These are phyloP conservation scores for Atta texana DNA, from an alignment of 1,140 invertebrate species.

Conservation along the genomic window DNA sequence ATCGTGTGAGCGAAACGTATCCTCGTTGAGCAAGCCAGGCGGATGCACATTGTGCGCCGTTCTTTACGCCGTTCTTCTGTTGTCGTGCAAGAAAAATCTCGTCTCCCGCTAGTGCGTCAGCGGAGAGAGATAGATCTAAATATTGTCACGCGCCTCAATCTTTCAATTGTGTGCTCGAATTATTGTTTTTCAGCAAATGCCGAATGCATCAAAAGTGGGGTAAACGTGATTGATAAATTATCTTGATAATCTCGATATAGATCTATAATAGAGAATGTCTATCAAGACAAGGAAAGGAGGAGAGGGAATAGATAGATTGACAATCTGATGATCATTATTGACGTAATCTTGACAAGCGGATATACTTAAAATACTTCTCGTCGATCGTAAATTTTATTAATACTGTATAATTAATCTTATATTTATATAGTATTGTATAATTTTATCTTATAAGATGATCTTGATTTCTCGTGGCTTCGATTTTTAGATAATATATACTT, in stretches of 20 bases:
- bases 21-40: constrained; percentile 64
- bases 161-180: constrained; percentile 21
- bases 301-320: background rate
- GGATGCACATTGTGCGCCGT: constrained; percentile 72
- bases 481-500: background rate
- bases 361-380: constrained; percentile 23
- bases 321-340: background rate
- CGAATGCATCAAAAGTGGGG: background rate
- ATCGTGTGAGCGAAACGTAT: constrained; percentile 70
- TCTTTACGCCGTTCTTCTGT: constrained; percentile 60
- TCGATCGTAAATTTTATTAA: background rate
- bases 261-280: constrained; percentile 14
- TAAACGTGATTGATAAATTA: background rate
- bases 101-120: constrained; percentile 10
- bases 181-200: constrained; percentile 20
- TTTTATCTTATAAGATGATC: background rate
- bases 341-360: constrained; percentile 4
- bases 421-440: background rate
- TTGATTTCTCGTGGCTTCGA: background rate
- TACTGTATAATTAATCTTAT: background rate
- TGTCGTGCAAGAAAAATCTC: constrained; percentile 62
- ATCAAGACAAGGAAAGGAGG: background rate
- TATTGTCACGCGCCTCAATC: constrained; percentile 22
- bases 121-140: constrained; percentile 56
- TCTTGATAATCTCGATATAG: background rate